A percentile compares a stretch with the other conserved stretches of the same genome.
Conservation (phyloP, 2,797 vertebrate genomes). For the Poecile montanus region DNA sequence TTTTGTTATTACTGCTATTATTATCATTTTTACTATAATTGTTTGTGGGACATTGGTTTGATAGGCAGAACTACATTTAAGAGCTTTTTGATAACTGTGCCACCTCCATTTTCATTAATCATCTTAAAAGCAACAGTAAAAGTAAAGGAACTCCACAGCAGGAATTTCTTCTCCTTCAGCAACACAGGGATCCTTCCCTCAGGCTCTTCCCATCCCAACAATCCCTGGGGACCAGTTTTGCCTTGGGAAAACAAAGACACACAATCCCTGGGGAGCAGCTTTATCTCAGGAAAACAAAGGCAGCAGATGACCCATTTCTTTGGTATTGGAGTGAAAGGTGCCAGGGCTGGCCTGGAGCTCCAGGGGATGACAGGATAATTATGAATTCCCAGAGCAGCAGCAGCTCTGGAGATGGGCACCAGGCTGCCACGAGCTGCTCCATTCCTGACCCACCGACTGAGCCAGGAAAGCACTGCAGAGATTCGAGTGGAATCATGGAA, state of each 20-base stretch:
- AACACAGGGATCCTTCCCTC: not conserved
- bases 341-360: not conserved
- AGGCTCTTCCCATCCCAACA: not conserved
- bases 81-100: not conserved
- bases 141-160: not conserved
- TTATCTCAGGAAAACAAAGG: not conserved
- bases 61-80: not conserved
- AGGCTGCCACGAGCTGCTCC: not conserved
- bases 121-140: not conserved
- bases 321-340: not conserved
- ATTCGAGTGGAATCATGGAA: not conserved
- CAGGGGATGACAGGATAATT: not conserved
- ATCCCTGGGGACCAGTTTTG: not conserved
- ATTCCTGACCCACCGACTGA: not conserved
- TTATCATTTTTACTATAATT: not conserved
- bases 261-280: not conserved
- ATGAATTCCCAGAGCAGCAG: not conserved
- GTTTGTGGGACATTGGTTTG: not conserved
- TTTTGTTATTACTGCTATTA: not conserved
- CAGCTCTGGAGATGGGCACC: not conserved
- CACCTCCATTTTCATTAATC: slow-evolving; percentile 6
- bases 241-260: not conserved
- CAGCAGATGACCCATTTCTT: not conserved
- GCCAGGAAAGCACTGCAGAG: not conserved
- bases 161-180: not conserved